phyloP scores from a whole-genome alignment of 2,888 invertebrate species.

The Eumacrocentrus americanus region DNA sequence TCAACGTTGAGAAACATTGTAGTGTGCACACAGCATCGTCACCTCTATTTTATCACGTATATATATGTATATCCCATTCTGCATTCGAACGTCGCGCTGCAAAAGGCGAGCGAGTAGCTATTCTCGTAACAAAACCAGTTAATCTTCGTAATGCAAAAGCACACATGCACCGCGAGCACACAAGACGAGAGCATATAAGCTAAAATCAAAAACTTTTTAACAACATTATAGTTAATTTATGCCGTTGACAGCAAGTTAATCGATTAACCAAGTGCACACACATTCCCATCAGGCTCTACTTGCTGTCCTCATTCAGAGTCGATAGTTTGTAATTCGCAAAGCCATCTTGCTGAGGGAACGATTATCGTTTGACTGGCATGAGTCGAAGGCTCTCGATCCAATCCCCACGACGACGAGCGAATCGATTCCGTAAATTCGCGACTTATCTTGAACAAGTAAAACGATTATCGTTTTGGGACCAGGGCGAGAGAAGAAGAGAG shows the following conservation, averaged over 20 bases:
- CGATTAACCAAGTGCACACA: not conserved
- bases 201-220: not conserved
- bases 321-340: slow-evolving; percentile 13
- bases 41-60: no score
- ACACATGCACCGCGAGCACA: no score
- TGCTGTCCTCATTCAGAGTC: no score
- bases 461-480: not conserved
- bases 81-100: slow-evolving; percentile 4
- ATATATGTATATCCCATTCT: no score
- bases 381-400: not conserved
- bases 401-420: no score
- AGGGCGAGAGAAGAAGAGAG: no score
- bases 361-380: slow-evolving; percentile 28
- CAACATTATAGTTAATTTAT: not conserved
- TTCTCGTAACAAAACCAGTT: not conserved
- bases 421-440: not conserved
- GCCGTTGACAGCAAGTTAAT: slow-evolving; percentile 8
- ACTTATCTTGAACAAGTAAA: not conserved
- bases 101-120: not conserved
- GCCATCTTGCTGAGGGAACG: slow-evolving; percentile 18
- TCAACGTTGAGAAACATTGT: not conserved
- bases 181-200: no score
- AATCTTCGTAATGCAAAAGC: slow-evolving; percentile 3
- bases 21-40: no score
- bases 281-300: slow-evolving; percentile 9